Evolutionary conservation across 2,888 invertebrate species (phyloP).

Genomic region (Thymelicus sylvestris): DNA sequence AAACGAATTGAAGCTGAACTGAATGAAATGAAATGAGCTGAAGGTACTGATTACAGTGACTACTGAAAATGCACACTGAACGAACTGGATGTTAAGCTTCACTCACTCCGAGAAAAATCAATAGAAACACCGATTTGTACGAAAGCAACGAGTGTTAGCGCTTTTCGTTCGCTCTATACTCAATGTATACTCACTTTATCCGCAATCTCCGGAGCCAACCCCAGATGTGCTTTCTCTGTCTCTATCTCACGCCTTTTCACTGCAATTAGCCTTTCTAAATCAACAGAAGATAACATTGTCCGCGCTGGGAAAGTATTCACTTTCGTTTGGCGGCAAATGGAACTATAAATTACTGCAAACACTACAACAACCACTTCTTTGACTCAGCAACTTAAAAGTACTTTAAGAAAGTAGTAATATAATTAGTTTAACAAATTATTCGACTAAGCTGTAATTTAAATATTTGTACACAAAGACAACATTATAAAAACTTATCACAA

Average conservation of each 20-base stretch:
- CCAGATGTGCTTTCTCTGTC: conserved; percentile 70
- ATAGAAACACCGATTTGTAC: conserved; percentile 29
- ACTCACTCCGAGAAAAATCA: conserved; percentile 40
- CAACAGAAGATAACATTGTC: conserved; percentile 71
- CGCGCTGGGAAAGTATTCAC: conserved; percentile 48
- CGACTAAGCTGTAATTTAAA: too few species aligned
- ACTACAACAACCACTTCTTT: background rate
- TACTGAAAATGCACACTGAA: too few species aligned
- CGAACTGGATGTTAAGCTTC: background rate
- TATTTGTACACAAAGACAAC: too few species aligned
- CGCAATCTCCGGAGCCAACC: conserved; percentile 47
- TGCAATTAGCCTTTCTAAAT: conserved; percentile 76
- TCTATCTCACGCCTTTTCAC: conserved; percentile 76
- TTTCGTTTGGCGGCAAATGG: conserved; percentile 43
- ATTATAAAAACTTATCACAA: too few species aligned
- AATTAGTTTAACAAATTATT: too few species aligned
- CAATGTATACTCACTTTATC: conserved; percentile 50
- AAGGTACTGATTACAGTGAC: too few species aligned
- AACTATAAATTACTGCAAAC: conserved; percentile 1
- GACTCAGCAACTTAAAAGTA: too few species aligned
- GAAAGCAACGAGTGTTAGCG: too few species aligned
- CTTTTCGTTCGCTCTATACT: too few species aligned
- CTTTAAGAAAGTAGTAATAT: too few species aligned
- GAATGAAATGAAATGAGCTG: background rate
- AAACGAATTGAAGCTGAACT: background rate